A percentile compares a stretch with the other conserved stretches of the same genome.
Evolutionary conservation across 2,797 vertebrate species (phyloP).

Genomic region (Tenualosa ilisha): DNA sequence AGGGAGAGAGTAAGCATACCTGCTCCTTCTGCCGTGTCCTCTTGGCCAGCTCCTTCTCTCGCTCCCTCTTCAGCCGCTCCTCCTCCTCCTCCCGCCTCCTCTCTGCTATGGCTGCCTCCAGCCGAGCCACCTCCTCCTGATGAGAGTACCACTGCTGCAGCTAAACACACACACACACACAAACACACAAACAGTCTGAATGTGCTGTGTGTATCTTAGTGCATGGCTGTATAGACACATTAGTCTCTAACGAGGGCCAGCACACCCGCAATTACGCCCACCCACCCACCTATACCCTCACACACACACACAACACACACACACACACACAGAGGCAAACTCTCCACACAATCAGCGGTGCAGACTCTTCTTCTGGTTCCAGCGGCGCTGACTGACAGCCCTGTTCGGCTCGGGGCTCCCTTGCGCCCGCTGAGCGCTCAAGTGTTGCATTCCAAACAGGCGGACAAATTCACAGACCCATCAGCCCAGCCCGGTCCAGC

Average conservation of each 20-base stretch:
- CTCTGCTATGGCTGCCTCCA: conserved; percentile 82
- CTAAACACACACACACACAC: conserved; percentile 63
- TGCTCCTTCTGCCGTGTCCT: conserved; percentile 80
- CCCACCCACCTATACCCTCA: conserved; percentile 43
- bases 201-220: background rate
- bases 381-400: conserved; percentile 58
- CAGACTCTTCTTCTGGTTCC: background rate
- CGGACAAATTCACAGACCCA: conserved; percentile 62
- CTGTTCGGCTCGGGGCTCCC: conserved; percentile 57
- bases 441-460: conserved; percentile 56
- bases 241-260: background rate
- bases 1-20: conserved; percentile 54
- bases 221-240: background rate
- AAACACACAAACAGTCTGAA: background rate
- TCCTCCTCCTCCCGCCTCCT: conserved; percentile 79
- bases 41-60: conserved; percentile 72
- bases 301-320: conserved; percentile 38
- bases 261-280: conserved; percentile 40
- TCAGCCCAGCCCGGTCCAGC: conserved; percentile 35
- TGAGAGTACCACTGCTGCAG: conserved; percentile 82
- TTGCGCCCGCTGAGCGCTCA: conserved; percentile 51
- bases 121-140: conserved; percentile 82
- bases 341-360: conserved; percentile 16
- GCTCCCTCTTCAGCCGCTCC: conserved; percentile 74
- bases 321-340: conserved; percentile 29